Evolutionary conservation across 2,797 vertebrate species (phyloP).

Genomic region (Lutjanus campechanus): DNA sequence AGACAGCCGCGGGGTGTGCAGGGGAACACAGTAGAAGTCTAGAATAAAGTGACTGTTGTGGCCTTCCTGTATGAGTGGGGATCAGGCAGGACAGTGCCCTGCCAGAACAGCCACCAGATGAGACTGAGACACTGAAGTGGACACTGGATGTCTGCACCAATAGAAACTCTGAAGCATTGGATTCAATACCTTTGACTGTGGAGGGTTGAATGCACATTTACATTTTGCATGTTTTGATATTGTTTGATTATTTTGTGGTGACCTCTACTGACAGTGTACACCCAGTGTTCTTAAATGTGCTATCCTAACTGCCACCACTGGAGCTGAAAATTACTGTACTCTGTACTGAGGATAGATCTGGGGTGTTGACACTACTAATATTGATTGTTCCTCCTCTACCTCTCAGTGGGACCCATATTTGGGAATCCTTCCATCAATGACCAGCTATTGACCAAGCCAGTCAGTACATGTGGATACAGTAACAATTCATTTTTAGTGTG

Average conservation of each 20-base stretch:
- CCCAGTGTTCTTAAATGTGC: background rate
- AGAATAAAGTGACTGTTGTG: background rate
- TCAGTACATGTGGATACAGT: too few relatives aligned
- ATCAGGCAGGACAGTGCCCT: background rate
- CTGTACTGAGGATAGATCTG: constrained; percentile 6
- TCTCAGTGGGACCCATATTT: background rate
- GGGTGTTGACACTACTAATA: background rate
- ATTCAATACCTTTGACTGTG: background rate
- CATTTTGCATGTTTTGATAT: background rate
- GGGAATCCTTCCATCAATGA: background rate
- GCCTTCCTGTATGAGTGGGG: background rate
- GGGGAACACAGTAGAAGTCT: background rate
- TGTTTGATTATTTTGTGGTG: constrained; percentile 2
- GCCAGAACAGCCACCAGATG: background rate
- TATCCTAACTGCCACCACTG: background rate
- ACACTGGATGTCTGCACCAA: background rate
- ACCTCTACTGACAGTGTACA: background rate
- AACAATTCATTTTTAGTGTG: background rate
- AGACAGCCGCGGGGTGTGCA: background rate
- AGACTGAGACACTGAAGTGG: background rate
- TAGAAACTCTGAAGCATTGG: background rate
- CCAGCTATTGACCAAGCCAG: background rate
- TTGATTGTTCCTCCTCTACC: background rate
- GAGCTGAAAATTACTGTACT: constrained; percentile 4
- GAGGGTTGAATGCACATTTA: background rate